Percentiles rank a stretch among this genome's conserved stretches.
phyloP scores from a whole-genome alignment of 53 echinoderm and acorn worm genomes.

The Patiria pectinifera region DNA sequence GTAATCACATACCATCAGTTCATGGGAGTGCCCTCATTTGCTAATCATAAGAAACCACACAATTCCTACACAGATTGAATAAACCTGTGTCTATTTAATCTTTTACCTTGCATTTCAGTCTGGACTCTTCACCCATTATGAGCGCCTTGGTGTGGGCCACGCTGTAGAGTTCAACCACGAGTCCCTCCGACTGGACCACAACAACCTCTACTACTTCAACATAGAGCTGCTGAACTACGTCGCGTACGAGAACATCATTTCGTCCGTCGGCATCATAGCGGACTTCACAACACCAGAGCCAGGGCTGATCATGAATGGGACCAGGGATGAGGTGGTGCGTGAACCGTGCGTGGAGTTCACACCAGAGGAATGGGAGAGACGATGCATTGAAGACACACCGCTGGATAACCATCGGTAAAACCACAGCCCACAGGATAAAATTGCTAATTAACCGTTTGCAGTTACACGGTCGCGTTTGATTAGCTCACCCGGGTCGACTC shows the following conservation, averaged over 20 bases:
- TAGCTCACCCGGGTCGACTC: too few species aligned
- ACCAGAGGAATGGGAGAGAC: slow-evolving; percentile 56
- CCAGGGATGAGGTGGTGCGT: slow-evolving; percentile 10
- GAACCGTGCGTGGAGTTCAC: slow-evolving; percentile 43
- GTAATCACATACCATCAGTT: too few species aligned
- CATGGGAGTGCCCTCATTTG: too few species aligned
- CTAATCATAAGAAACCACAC: too few species aligned
- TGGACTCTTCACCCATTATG: slow-evolving; percentile 59
- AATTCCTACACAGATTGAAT: too few species aligned
- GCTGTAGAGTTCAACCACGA: slow-evolving; percentile 59
- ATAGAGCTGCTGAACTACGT: slow-evolving; percentile 43
- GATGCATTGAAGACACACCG: slow-evolving; percentile 57
- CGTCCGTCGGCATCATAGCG: slow-evolving; percentile 22
- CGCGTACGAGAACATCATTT: slow-evolving; percentile 52
- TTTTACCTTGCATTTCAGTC: slow-evolving; percentile 18
- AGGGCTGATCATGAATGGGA: slow-evolving; percentile 33
- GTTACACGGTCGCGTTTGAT: background rate
- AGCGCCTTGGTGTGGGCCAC: slow-evolving; percentile 57
- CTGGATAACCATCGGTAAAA: slow-evolving; percentile 68
- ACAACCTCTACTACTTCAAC: slow-evolving; percentile 31
- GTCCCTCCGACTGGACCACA: slow-evolving; percentile 44
- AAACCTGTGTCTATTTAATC: background rate
- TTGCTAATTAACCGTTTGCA: background rate
- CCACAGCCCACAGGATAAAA: background rate
- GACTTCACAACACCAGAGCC: slow-evolving; percentile 66